A percentile compares a stretch with the other conserved stretches of the same genome.
These are phyloP conservation scores for Nothoprocta pentlandii DNA, from an alignment of 2,113 vertebrate species.

Conservation along the genomic window DNA sequence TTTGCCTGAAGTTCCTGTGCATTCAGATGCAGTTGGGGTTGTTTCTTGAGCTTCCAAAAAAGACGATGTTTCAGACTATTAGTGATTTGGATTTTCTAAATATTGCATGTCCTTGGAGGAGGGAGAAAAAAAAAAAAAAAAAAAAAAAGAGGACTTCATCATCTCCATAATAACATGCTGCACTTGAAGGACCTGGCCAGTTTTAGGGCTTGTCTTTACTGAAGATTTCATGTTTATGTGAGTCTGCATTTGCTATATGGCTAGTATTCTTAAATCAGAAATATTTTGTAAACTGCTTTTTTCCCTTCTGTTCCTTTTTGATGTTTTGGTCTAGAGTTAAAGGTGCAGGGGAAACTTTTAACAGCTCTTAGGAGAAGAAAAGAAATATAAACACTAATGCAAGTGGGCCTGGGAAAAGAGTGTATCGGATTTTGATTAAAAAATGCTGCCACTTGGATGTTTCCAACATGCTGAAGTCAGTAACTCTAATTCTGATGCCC, in stretches of 20 bases:
- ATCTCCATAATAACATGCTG: rapidly evolving
- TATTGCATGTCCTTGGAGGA: neutral
- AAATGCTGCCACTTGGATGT: neutral
- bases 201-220: neutral
- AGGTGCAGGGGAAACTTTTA: neutral
- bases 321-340: neutral
- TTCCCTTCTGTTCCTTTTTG: neutral
- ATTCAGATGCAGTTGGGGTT: neutral
- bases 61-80: neutral
- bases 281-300: rapidly evolving
- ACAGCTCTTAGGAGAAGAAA: neutral
- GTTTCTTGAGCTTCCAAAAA: neutral
- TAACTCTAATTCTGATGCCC: neutral
- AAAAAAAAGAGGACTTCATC: rapidly evolving
- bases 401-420: too few species aligned
- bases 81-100: neutral
- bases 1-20: neutral
- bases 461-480: neutral
- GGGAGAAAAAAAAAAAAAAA: too few species aligned
- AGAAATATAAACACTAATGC: neutral
- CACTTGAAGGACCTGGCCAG: neutral
- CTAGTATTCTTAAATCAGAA: neutral
- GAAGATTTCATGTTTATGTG: neutral
- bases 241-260: neutral
- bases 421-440: neutral